phyloP scores from a whole-genome alignment of 2,113 vertebrate species.

The Canis aureus region DNA sequence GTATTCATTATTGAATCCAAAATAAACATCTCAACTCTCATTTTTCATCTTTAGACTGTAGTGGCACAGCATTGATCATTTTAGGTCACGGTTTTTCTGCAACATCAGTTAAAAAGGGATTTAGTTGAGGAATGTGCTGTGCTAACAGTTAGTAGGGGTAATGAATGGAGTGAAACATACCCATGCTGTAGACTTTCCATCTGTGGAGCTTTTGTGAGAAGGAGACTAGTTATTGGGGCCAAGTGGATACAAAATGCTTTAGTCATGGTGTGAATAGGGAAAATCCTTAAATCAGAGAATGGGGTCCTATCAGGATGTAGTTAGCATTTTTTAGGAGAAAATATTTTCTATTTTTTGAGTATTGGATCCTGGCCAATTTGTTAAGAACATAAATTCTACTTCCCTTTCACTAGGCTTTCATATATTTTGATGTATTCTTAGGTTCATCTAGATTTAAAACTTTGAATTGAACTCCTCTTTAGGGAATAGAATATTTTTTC shows the following conservation, averaged over 20 bases:
- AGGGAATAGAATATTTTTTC: not conserved
- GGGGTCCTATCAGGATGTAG: not conserved
- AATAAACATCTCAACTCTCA: constrained; percentile 63
- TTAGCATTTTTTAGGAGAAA: not conserved
- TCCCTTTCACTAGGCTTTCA: not conserved
- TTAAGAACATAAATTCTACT: not conserved
- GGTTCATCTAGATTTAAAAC: not conserved
- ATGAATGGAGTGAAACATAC: not conserved
- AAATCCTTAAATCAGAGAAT: not conserved
- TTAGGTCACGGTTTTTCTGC: constrained; percentile 24
- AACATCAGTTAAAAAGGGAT: not conserved
- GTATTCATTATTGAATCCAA: constrained; percentile 29
- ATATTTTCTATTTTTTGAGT: not conserved
- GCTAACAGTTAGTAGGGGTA: not conserved
- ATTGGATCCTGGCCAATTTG: not conserved
- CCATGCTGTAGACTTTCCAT: not conserved
- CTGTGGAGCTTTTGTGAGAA: not conserved
- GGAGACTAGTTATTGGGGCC: not conserved
- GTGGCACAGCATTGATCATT: constrained; percentile 18
- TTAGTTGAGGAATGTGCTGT: constrained; percentile 34
- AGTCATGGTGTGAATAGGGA: not conserved
- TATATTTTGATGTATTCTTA: not conserved
- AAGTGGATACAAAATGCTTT: not conserved
- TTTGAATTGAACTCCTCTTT: not conserved
- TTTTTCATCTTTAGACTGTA: constrained; percentile 53